A percentile compares a stretch with the other conserved stretches of the same genome.
Evolutionary conservation across 2,797 vertebrate genomes (phyloP).

Genomic region (Acipenser oxyrinchus): DNA sequence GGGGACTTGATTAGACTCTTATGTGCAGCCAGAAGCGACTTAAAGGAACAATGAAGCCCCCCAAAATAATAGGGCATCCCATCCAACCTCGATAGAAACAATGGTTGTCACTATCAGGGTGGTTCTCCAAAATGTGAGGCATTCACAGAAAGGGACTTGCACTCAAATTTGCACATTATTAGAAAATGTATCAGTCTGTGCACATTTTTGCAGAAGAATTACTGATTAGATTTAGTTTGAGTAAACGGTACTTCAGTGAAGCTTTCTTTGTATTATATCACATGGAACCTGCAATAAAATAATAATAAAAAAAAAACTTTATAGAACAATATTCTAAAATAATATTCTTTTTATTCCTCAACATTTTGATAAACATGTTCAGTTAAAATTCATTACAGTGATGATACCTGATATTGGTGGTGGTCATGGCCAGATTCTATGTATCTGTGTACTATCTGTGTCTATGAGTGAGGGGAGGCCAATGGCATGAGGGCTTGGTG

Average conservation of each 20-base stretch:
- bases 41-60: slow-evolving; percentile 57
- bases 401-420: no score
- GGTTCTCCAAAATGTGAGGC: slow-evolving; percentile 21
- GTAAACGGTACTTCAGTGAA: neutral
- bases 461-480: no score
- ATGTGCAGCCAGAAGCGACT: slow-evolving; percentile 70
- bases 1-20: slow-evolving; percentile 69
- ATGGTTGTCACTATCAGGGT: slow-evolving; percentile 47
- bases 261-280: neutral
- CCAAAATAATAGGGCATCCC: slow-evolving; percentile 59
- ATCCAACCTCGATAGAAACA: slow-evolving; percentile 51
- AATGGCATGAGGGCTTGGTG: no score
- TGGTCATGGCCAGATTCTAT: no score
- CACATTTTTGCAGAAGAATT: neutral
- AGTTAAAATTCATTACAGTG: no score
- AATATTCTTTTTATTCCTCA: no score
- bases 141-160: slow-evolving; percentile 22
- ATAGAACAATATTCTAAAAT: no score
- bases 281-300: no score
- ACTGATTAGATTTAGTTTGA: neutral
- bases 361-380: no score
- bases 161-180: neutral
- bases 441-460: no score
- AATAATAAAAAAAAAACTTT: neutral
- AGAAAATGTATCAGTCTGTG: neutral